Conservation (phyloP, 35 echinoderm and acorn worm species). For the Lytechinus pictus region DNA sequence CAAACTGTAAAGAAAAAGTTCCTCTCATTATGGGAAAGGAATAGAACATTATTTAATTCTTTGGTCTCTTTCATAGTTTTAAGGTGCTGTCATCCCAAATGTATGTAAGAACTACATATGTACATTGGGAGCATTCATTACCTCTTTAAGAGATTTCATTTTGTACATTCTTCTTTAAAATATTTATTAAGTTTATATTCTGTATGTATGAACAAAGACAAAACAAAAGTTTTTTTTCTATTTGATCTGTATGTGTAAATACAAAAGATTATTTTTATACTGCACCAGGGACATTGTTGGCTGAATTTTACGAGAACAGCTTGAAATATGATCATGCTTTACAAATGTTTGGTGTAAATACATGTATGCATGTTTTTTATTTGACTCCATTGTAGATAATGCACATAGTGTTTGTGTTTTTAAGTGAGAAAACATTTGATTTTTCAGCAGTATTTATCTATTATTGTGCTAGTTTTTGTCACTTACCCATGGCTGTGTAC, state of each 20-base stretch:
- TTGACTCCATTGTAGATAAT: neutral
- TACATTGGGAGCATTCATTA: neutral
- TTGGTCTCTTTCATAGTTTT: too few species aligned
- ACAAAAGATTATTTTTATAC: conserved; percentile 36
- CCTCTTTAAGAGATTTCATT: neutral
- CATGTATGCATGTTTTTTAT: neutral
- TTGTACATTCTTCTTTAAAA: neutral
- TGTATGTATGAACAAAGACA: neutral
- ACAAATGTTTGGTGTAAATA: neutral
- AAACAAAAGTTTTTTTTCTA: neutral
- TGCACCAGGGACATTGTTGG: neutral
- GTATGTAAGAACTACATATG: neutral
- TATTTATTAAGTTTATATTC: neutral
- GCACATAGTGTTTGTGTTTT: neutral
- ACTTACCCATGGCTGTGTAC: neutral
- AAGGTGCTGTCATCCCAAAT: neutral
- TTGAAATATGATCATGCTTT: neutral
- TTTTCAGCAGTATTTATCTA: neutral
- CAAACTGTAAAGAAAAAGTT: too few species aligned
- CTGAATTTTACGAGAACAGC: neutral
- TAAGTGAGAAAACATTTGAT: neutral
- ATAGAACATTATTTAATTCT: too few species aligned
- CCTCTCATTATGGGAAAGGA: too few species aligned
- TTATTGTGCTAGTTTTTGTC: neutral
- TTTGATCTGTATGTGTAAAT: neutral